Evolutionary conservation across 2,113 vertebrate species (phyloP).

Genomic region (Puntigrus tetrazona): DNA sequence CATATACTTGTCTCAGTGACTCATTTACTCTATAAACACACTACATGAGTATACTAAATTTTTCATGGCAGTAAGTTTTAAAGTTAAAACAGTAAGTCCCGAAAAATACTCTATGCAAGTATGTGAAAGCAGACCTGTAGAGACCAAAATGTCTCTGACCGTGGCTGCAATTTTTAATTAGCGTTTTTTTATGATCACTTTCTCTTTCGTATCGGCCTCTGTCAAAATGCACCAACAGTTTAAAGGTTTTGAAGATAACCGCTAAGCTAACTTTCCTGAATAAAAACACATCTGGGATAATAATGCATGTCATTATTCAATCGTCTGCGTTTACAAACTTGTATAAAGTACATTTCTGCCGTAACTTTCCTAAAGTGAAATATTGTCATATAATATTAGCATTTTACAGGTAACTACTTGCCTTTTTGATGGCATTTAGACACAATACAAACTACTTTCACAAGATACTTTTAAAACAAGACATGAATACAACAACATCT

Average conservation of each 20-base stretch:
- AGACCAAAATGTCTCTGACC: background rate
- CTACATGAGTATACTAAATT: background rate
- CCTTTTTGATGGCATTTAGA: background rate
- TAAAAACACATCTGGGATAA: background rate
- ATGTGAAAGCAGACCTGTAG: background rate
- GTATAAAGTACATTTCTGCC: background rate
- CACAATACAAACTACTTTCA: slow-evolving; percentile 16
- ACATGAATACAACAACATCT: background rate
- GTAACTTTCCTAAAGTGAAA: background rate
- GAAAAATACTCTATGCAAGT: background rate
- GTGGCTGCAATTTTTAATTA: background rate
- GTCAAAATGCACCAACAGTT: background rate
- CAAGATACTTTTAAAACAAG: background rate
- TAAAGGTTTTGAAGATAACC: background rate
- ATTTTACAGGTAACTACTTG: slow-evolving; percentile 17
- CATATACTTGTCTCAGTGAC: background rate
- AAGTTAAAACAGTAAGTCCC: background rate
- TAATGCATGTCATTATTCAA: background rate
- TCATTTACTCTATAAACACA: background rate
- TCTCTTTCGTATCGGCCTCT: background rate
- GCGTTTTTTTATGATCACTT: background rate
- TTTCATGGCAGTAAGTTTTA: background rate
- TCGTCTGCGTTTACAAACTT: background rate
- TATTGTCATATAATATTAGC: background rate
- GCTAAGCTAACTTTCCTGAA: background rate